phyloP scores from a whole-genome alignment of 2,113 vertebrate species.

The Coracopsis vasa region DNA sequence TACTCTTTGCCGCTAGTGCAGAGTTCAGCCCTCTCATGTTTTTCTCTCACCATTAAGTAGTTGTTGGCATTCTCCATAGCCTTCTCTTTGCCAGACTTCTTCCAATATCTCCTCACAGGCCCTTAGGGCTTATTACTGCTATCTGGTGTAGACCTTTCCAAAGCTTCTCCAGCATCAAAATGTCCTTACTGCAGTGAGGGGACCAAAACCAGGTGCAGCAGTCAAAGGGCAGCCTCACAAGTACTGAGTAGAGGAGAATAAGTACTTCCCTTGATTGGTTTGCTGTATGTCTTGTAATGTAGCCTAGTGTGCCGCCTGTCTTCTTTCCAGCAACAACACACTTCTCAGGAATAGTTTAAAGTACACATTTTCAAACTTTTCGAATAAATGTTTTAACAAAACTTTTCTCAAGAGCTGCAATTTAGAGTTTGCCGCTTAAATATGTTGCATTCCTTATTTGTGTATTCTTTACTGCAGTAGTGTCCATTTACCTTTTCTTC shows the following conservation, averaged over 20 bases:
- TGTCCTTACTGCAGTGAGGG: background rate
- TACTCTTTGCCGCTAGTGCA: background rate
- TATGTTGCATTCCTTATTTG: background rate
- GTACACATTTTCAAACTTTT: background rate
- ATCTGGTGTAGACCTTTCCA: background rate
- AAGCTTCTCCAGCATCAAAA: background rate
- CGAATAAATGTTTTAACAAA: background rate
- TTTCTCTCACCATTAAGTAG: background rate
- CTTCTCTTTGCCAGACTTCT: background rate
- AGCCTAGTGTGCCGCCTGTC: fast-evolving
- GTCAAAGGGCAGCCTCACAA: background rate
- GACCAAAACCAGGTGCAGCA: background rate
- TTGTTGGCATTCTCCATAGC: background rate
- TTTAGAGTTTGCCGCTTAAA: background rate
- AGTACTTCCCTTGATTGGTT: background rate
- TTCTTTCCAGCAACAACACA: background rate
- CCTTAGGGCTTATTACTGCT: background rate
- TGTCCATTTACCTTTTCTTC: background rate
- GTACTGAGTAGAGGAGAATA: background rate
- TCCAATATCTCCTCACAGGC: background rate
- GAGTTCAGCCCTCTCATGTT: background rate
- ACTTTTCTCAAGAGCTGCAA: background rate
- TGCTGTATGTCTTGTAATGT: background rate
- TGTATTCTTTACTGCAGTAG: background rate
- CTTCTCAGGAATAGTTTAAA: background rate